phyloP scores from a whole-genome alignment of 2,113 vertebrate species.

The Probosciger aterrimus region DNA sequence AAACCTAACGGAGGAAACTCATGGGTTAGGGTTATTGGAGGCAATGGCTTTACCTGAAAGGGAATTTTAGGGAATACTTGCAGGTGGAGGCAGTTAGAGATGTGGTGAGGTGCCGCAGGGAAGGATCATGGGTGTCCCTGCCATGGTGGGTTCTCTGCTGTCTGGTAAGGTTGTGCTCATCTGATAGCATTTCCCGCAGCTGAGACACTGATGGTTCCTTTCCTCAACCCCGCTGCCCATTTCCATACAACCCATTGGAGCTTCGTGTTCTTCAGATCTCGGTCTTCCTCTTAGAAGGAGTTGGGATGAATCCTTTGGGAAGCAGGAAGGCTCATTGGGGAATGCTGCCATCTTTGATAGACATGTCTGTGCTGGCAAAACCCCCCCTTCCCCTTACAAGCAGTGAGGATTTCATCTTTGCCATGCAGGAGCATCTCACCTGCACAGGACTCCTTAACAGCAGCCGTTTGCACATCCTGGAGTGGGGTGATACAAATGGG shows the following conservation, averaged over 20 bases:
- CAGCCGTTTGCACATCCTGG: neutral
- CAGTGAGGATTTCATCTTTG: neutral
- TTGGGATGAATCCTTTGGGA: neutral
- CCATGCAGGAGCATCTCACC: neutral
- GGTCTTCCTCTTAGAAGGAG: neutral
- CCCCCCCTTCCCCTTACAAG: neutral
- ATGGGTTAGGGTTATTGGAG: neutral
- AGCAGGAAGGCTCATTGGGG: neutral
- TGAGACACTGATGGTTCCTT: neutral
- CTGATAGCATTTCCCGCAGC: neutral
- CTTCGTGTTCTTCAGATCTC: neutral
- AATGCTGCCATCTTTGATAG: neutral
- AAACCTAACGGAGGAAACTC: neutral
- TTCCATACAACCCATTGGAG: neutral
- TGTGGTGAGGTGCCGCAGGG: neutral
- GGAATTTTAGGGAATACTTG: neutral
- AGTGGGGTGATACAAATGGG: rapidly evolving
- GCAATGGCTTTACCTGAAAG: neutral
- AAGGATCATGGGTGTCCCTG: neutral
- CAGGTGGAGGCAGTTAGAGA: neutral
- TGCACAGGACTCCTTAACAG: neutral
- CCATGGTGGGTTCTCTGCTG: neutral
- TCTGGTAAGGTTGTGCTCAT: neutral
- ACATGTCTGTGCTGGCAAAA: neutral
- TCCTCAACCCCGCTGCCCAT: neutral